These are phyloP conservation scores for Lepilemur septentrionalis DNA, from an alignment of 2,797 vertebrate species.

Conservation along the genomic window DNA sequence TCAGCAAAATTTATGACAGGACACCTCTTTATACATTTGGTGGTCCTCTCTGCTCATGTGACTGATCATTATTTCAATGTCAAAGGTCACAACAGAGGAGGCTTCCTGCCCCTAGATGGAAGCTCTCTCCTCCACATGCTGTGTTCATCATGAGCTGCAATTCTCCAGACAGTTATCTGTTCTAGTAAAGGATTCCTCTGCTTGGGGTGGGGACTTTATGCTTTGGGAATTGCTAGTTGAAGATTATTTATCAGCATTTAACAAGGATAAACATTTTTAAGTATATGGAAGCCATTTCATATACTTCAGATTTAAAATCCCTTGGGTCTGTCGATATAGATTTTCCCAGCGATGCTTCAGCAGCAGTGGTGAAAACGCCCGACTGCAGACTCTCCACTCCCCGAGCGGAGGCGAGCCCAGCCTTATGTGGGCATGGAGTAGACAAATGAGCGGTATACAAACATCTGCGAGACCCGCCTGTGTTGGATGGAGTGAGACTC, in stretches of 20 bases:
- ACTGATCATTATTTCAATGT: rapidly evolving
- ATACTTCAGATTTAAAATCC: background rate
- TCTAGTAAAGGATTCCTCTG: background rate
- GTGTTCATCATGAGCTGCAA: rapidly evolving
- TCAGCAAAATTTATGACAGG: background rate
- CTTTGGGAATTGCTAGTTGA: background rate
- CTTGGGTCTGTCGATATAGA: background rate
- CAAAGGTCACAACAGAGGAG: background rate
- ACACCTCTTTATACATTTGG: background rate
- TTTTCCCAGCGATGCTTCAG: background rate
- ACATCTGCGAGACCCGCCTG: background rate
- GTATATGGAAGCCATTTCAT: background rate
- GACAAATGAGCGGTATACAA: background rate
- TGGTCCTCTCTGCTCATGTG: background rate
- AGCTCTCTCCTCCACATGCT: rapidly evolving
- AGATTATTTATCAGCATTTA: background rate
- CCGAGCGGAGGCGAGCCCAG: background rate
- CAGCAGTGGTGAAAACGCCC: background rate
- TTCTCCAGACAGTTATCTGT: background rate
- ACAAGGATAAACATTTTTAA: background rate
- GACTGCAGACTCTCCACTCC: background rate
- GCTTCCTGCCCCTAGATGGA: background rate
- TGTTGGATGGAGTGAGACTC: background rate
- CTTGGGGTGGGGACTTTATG: background rate
- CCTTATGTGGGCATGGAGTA: constrained; percentile 26